A percentile compares a stretch with the other conserved stretches of the same genome.
Evolutionary conservation across 2,113 vertebrate species (phyloP).

Genomic region (Scopus umbretta): DNA sequence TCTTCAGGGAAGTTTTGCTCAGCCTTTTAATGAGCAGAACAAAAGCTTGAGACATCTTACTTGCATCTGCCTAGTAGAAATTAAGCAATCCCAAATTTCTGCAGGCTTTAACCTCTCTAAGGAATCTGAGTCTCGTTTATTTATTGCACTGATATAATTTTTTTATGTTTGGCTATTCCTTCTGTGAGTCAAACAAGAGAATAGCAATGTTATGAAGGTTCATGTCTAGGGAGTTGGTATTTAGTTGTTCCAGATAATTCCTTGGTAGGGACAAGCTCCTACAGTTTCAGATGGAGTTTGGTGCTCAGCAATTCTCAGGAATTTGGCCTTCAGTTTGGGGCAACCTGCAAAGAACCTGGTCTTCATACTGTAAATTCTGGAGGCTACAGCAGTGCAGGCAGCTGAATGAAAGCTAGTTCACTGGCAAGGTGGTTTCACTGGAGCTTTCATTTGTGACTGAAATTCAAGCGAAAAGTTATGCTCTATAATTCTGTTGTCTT

Average conservation of each 20-base stretch:
- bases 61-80: background rate
- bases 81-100: background rate
- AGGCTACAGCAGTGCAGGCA: background rate
- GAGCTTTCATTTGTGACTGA: background rate
- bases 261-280: background rate
- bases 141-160: background rate
- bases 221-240: background rate
- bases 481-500: background rate
- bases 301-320: background rate
- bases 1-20: background rate
- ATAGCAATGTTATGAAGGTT: background rate
- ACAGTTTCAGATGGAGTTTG: background rate
- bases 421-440: background rate
- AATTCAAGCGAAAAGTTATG: background rate
- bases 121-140: background rate
- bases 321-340: background rate
- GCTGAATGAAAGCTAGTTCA: background rate
- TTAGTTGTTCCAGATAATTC: background rate
- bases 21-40: background rate
- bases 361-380: background rate
- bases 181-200: background rate
- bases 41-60: background rate
- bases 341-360: background rate
- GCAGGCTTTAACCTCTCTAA: background rate
- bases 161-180: background rate